Evolutionary conservation across 2,113 vertebrate genomes (phyloP).

Genomic region (Grus americana): DNA sequence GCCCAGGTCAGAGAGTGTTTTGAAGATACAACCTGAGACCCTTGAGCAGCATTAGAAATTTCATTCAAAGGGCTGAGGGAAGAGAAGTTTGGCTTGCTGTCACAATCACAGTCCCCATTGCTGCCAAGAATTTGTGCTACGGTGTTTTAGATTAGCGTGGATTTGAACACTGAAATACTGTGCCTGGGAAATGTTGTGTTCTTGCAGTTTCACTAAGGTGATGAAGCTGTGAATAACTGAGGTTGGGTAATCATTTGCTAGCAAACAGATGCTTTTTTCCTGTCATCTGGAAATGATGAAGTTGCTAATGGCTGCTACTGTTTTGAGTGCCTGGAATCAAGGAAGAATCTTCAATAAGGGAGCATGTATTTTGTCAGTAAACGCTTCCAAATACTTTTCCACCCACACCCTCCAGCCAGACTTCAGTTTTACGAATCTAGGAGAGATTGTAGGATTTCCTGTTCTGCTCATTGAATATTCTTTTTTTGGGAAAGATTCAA

Average conservation of each 20-base stretch:
- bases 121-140: not conserved
- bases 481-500: not conserved
- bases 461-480: not conserved
- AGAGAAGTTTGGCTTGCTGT: not conserved
- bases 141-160: not conserved
- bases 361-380: not conserved
- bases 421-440: not conserved
- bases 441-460: constrained; percentile 10
- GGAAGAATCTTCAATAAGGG: not conserved
- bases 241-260: not conserved
- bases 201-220: not conserved
- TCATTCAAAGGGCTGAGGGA: not conserved
- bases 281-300: constrained; percentile 19
- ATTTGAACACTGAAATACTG: not conserved
- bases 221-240: not conserved
- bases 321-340: not conserved
- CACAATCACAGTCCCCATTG: not conserved
- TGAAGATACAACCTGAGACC: not conserved
- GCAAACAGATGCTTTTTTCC: not conserved
- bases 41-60: not conserved
- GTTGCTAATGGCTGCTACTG: not conserved
- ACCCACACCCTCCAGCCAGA: not conserved
- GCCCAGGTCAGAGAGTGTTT: not conserved
- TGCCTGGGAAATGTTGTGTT: not conserved
- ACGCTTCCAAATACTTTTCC: constrained; percentile 18